Percentiles rank a stretch among this genome's conserved stretches.
phyloP scores from a whole-genome alignment of 1,140 invertebrate species.

The Drosophila seguyi region DNA sequence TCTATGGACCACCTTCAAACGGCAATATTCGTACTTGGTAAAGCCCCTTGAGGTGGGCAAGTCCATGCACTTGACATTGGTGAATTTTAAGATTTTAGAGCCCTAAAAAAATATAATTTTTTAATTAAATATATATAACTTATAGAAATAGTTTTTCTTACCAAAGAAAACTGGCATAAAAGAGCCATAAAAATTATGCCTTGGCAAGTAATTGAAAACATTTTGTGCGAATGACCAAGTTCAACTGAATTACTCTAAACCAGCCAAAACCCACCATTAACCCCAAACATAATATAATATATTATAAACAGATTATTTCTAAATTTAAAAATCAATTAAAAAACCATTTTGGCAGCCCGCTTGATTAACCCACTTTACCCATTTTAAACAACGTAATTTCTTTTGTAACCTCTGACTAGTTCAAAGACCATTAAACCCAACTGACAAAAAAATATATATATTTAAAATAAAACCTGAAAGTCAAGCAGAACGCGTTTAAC shows the following conservation, averaged over 20 bases:
- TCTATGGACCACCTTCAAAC: conserved; percentile 57
- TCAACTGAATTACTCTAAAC: background rate
- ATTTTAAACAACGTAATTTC: conserved; percentile 12
- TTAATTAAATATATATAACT: too few species aligned
- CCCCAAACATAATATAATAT: background rate
- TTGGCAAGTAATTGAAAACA: background rate
- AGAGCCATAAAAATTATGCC: background rate
- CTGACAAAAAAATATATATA: background rate
- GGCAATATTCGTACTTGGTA: conserved; percentile 62
- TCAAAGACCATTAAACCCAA: conserved; percentile 48
- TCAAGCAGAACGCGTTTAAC: conserved; percentile 49
- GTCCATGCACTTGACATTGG: conserved; percentile 71
- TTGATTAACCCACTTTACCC: conserved; percentile 5
- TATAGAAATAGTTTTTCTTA: background rate
- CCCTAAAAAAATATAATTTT: too few species aligned
- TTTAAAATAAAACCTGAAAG: conserved; percentile 2
- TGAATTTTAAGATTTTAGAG: conserved; percentile 58
- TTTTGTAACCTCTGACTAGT: conserved; percentile 13
- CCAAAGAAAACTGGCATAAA: conserved; percentile 2
- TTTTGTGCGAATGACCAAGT: background rate
- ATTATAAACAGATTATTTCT: background rate
- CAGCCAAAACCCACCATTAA: background rate
- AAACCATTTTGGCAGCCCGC: background rate
- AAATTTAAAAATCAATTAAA: conserved; percentile 18
- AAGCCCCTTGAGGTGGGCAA: conserved; percentile 54